Conservation (phyloP, 2,888 invertebrate species). For the Plutella xylostella region DNA sequence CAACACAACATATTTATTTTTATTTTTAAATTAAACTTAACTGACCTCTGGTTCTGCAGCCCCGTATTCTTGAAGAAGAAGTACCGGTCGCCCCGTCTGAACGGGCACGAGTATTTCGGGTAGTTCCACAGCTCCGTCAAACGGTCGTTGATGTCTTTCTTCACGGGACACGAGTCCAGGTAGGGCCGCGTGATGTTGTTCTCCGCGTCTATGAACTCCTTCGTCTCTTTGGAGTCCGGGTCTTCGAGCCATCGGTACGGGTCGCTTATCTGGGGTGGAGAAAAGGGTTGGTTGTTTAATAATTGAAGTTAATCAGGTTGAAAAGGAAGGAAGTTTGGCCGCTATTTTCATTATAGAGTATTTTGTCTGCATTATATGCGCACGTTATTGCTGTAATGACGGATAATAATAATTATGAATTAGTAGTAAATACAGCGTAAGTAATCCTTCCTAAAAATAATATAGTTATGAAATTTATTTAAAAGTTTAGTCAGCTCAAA, state of each 20-base stretch:
- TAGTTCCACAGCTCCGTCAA: constrained; percentile 95
- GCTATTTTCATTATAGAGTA: no score
- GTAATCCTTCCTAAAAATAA: background rate
- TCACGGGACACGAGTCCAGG: constrained; percentile 80
- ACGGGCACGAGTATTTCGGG: constrained; percentile 93
- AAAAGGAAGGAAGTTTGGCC: background rate
- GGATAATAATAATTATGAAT: background rate
- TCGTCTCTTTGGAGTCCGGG: constrained; percentile 92
- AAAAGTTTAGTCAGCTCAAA: no score
- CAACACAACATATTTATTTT: no score
- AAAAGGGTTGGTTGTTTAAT: background rate
- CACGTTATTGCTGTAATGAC: background rate
- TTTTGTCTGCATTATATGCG: background rate
- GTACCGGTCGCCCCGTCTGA: constrained; percentile 84
- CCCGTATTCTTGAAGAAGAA: constrained; percentile 95
- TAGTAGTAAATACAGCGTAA: background rate
- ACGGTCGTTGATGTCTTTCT: constrained; percentile 79
- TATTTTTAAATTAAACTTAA: no score
- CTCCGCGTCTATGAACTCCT: constrained; percentile 89
- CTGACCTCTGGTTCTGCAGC: constrained; percentile 94
- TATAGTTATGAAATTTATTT: background rate
- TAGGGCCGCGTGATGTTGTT: constrained; percentile 90
- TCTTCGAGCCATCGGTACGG: constrained; percentile 98
- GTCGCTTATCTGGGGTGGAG: constrained; percentile 76
- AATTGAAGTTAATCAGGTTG: background rate